Conservation (phyloP, 2,113 vertebrate species). For the Montifringilla adamsi region DNA sequence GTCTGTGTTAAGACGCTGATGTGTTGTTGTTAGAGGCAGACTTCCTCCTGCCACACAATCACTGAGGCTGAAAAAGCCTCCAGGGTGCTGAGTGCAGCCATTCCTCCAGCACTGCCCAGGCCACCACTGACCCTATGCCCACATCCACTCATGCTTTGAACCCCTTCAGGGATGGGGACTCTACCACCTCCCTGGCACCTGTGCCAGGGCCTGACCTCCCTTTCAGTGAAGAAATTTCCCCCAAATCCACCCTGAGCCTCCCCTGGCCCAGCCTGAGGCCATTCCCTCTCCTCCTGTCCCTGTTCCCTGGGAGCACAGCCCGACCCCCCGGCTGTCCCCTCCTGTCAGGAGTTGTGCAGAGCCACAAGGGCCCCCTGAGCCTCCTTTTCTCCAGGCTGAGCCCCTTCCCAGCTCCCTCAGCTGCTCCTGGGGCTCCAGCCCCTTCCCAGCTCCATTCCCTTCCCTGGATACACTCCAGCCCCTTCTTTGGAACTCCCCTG, state of each 20-base stretch:
- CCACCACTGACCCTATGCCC: neutral
- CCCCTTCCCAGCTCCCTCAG: neutral
- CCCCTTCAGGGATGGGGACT: neutral
- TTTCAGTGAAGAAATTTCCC: neutral
- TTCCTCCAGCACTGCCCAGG: neutral
- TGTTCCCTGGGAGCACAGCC: neutral
- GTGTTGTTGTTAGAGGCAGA: neutral
- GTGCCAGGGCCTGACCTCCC: neutral
- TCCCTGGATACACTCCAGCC: neutral
- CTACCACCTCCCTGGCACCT: neutral
- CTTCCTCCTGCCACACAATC: neutral
- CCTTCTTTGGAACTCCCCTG: neutral
- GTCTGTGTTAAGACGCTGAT: neutral
- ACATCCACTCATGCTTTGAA: neutral
- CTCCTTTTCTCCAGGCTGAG: neutral
- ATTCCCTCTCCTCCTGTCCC: neutral
- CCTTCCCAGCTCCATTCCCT: neutral
- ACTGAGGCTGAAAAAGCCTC: neutral
- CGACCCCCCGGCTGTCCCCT: neutral
- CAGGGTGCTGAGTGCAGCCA: neutral
- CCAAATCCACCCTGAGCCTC: fast-evolving
- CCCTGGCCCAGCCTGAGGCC: neutral
- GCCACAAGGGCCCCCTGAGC: neutral
- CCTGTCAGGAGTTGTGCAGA: neutral
- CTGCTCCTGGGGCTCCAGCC: fast-evolving